A percentile compares a stretch with the other conserved stretches of the same genome.
phyloP scores from a whole-genome alignment of 2,113 vertebrate species.

The Cyrtonyx montezumae region DNA sequence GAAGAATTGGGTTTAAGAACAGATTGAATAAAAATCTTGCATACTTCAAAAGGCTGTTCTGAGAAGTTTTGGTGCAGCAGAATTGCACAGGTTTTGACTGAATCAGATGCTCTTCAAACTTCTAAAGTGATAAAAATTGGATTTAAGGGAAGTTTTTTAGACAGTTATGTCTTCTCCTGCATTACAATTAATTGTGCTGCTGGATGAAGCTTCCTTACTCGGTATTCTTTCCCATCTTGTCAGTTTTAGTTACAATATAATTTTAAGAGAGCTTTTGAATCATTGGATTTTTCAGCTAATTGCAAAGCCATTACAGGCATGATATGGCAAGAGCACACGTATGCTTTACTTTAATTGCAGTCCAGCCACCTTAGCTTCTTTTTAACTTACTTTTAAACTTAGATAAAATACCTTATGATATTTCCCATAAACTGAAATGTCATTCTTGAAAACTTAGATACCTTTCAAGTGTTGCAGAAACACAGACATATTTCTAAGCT shows the following conservation, averaged over 20 bases:
- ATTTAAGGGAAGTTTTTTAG: not conserved
- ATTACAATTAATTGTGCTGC: not conserved
- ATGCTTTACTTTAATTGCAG: slow-evolving; percentile 24
- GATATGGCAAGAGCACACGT: slow-evolving; percentile 11
- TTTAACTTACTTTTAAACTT: slow-evolving; percentile 28
- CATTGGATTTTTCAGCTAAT: slow-evolving; percentile 36
- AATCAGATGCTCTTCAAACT: not conserved
- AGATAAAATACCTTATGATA: not conserved
- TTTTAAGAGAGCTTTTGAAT: slow-evolving; percentile 36
- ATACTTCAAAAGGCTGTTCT: not conserved
- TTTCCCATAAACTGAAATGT: slow-evolving; percentile 32
- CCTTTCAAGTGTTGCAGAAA: not conserved
- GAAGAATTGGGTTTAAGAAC: not conserved
- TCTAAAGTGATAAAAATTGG: not conserved
- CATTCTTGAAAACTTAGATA: slow-evolving; percentile 3
- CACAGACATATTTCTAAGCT: not conserved
- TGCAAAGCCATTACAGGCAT: slow-evolving; percentile 20
- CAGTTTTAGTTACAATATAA: slow-evolving; percentile 10
- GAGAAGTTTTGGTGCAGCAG: not conserved
- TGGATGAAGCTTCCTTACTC: not conserved
- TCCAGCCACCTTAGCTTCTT: not conserved
- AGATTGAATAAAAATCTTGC: not conserved
- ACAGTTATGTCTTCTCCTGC: not conserved
- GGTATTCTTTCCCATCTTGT: not conserved
- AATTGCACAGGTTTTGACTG: not conserved